Evolutionary conservation across 2,113 vertebrate species (phyloP).

Genomic region (Pycnonotus jocosus): DNA sequence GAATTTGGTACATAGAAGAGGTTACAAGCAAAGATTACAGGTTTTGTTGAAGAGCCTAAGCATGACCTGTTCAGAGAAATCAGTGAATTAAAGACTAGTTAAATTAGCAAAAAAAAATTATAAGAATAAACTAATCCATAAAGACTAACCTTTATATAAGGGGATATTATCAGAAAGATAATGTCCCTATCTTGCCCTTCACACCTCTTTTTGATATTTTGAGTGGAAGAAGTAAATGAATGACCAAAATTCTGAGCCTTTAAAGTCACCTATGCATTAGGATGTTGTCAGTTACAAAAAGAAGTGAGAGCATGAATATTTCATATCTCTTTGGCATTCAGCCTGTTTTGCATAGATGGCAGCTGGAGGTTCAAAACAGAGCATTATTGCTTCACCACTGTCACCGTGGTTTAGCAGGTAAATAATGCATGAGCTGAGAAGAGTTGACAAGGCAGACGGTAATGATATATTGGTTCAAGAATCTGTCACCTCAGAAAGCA

Average conservation of each 20-base stretch:
- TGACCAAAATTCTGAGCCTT: neutral
- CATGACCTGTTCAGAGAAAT: neutral
- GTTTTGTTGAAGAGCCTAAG: neutral
- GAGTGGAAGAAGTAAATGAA: neutral
- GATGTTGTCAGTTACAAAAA: neutral
- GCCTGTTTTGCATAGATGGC: conserved; percentile 35
- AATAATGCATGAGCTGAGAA: conserved; percentile 53
- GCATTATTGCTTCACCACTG: neutral
- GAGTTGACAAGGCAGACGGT: conserved; percentile 14
- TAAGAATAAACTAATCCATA: neutral
- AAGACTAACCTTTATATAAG: neutral
- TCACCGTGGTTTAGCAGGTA: conserved; percentile 39
- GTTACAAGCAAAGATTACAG: neutral
- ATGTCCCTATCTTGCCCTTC: neutral
- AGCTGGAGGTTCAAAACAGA: conserved; percentile 37
- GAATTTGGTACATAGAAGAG: fast-evolving
- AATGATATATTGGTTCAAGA: conserved; percentile 36
- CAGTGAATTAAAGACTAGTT: neutral
- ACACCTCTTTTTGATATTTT: neutral
- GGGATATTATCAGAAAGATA: neutral
- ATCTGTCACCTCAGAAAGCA: neutral
- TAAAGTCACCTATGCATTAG: neutral
- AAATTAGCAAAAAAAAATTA: neutral
- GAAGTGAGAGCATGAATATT: conserved; percentile 42
- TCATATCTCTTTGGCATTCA: conserved; percentile 38